Percentiles rank a stretch among this genome's conserved stretches.
These are phyloP conservation scores for Leistus spinibarbis DNA, from an alignment of 2,888 invertebrate species.

Conservation along the genomic window DNA sequence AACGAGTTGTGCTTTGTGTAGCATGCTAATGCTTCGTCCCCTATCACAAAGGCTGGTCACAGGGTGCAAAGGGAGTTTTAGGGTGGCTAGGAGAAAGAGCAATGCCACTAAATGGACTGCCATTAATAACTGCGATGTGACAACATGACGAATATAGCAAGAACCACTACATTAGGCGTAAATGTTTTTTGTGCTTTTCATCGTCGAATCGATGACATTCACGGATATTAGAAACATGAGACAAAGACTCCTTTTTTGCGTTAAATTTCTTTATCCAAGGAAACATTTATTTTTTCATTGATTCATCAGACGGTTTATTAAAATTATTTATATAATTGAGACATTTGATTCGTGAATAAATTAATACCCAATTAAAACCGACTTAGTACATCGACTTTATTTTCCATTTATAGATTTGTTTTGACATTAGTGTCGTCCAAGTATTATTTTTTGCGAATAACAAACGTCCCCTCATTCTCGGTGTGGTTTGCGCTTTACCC, in stretches of 20 bases:
- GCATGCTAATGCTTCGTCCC: conserved; percentile 31
- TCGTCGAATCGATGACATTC: background rate
- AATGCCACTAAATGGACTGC: conserved; percentile 48
- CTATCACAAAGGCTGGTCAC: conserved; percentile 41
- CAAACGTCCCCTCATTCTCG: background rate
- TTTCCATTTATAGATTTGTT: background rate
- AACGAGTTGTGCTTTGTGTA: conserved; percentile 6
- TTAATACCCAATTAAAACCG: background rate
- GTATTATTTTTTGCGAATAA: background rate
- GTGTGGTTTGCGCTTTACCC: conserved; percentile 30
- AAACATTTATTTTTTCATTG: background rate
- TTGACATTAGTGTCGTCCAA: background rate
- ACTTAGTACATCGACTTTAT: background rate
- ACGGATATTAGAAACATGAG: background rate
- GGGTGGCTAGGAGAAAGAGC: conserved; percentile 6
- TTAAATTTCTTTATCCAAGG: background rate
- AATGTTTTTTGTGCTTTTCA: background rate
- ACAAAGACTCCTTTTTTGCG: too few relatives aligned
- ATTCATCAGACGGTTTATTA: background rate
- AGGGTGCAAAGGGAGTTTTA: conserved; percentile 52
- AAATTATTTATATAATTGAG: too few relatives aligned
- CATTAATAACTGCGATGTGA: conserved; percentile 56
- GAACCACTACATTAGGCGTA: conserved; percentile 56
- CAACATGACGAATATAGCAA: conserved; percentile 56
- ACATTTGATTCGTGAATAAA: background rate